Percentiles rank a stretch among this genome's conserved stretches.
phyloP scores from a whole-genome alignment of 2,888 invertebrate genomes.

The Lasioglossum lativentre region DNA sequence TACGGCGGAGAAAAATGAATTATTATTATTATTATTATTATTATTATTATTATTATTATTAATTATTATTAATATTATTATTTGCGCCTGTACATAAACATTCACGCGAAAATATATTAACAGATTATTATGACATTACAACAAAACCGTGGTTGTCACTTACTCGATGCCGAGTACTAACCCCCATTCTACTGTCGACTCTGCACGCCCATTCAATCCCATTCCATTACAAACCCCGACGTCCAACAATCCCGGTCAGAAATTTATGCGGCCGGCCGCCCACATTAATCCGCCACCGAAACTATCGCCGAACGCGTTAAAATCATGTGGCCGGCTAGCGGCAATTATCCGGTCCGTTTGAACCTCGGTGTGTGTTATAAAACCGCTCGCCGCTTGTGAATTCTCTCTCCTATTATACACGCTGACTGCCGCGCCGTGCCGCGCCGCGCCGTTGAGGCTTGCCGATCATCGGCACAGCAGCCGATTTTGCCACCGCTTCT shows the following conservation, averaged over 20 bases:
- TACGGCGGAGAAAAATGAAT: constrained; percentile 69
- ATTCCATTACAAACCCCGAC: constrained; percentile 20
- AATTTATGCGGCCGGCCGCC: background rate
- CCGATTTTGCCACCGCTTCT: background rate
- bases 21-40: constrained; percentile 64
- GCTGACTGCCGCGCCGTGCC: background rate
- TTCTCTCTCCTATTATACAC: constrained; percentile 13
- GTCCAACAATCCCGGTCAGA: background rate
- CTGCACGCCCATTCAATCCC: constrained; percentile 25
- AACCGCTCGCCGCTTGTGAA: background rate
- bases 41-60: constrained; percentile 62
- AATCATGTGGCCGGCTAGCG: constrained; percentile 19
- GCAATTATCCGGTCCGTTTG: constrained; percentile 24
- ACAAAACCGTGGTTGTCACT: constrained; percentile 55
- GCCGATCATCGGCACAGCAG: background rate
- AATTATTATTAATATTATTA: constrained; percentile 78
- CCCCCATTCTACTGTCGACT: background rate
- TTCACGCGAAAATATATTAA: constrained; percentile 84
- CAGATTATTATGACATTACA: constrained; percentile 83
- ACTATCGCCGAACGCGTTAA: constrained; percentile 21
- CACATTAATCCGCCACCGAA: constrained; percentile 10
- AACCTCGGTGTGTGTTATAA: background rate
- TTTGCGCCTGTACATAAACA: constrained; percentile 84
- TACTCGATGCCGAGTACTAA: constrained; percentile 42
- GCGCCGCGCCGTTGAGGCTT: background rate